Base-by-base conservation (phyloP, 2,113 vertebrate genomes). In the Rhadina sibilatrix region DNA sequence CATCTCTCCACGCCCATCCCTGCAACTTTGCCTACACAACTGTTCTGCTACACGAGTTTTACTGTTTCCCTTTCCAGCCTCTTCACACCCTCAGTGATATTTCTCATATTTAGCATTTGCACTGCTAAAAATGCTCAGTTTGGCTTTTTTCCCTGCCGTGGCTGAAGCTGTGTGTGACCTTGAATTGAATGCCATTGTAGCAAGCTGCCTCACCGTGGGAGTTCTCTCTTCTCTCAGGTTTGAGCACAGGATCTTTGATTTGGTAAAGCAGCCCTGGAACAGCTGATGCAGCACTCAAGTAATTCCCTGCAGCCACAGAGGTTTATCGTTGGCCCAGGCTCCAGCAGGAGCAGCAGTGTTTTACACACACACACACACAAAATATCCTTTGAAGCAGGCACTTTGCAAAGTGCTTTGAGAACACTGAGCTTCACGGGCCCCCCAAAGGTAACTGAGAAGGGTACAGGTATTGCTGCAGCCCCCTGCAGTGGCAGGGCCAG, bases 231-330 rank as follows among this genome's bases (percentile, higher is more conserved):
- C 21, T 35, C 16, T 15, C 22, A 46, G 14, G 47, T 70, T 46
- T 28, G 75, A 95, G 87, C 84, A 18, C 88, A 83, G 76, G 13
- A 46, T 25, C 90, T 96, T 30, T 71, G 90, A 76, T 90, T 87
- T 63, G 83, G 76, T 8, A 66, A 78, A 92, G 71, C 88, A 71
- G 85, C 90, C 12, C 90, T 82, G 38, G 7, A 85, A 25, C 42
- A 88, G 85, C 85, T 95, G 90, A 83, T 80, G 83, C 92, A 96
- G 94, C 90, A 75, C 68, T 90, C 76, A 10, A 10, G 76, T 52
- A 21, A 90, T 83, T 83, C 77, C 70, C 90, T 93, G 22, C 75
- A 74, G 59, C 37, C 90, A 72, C 84, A 33, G 56, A 93, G 71
- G 71, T 81, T 93, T 77, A 20, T 28, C 3, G 22, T 33, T 50